Evolutionary conservation across 2,113 vertebrate genomes (phyloP).

Genomic region (Lynx canadensis): DNA sequence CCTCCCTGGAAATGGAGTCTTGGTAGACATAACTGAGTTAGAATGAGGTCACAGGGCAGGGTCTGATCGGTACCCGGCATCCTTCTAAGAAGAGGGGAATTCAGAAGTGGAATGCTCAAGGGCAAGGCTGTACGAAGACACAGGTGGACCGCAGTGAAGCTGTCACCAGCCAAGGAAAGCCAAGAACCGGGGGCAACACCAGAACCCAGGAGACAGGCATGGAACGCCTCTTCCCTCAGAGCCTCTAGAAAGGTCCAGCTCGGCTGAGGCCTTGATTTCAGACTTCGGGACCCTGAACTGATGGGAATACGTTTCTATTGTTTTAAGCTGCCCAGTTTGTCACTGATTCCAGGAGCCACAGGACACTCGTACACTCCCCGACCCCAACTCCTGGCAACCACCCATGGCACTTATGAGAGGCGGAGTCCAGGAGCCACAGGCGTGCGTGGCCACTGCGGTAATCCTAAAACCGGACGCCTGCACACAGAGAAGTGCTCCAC

Average conservation of each 20-base stretch:
- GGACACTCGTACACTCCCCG: not conserved
- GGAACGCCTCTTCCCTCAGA: fast-evolving
- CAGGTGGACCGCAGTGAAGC: fast-evolving
- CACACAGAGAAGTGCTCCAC: not conserved
- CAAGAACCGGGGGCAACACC: not conserved
- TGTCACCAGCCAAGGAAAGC: not conserved
- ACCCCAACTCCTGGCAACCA: not conserved
- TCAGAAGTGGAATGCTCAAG: not conserved
- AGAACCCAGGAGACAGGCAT: not conserved
- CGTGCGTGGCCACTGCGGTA: fast-evolving
- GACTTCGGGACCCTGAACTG: not conserved
- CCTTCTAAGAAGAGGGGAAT: not conserved
- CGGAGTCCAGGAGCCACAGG: not conserved
- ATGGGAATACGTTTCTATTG: not conserved
- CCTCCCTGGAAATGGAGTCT: not conserved
- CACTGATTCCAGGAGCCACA: not conserved
- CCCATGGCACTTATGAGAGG: not conserved
- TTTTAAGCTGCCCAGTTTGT: not conserved
- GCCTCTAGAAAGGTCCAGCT: not conserved
- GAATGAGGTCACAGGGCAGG: too few species aligned
- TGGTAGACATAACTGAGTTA: not conserved
- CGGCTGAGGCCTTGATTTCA: not conserved
- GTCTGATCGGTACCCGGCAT: not conserved
- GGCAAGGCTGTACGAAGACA: not conserved
- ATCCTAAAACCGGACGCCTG: not conserved